Conservation (phyloP, 2,113 vertebrate genomes). For the Tretioscincus oriximinensis region DNA sequence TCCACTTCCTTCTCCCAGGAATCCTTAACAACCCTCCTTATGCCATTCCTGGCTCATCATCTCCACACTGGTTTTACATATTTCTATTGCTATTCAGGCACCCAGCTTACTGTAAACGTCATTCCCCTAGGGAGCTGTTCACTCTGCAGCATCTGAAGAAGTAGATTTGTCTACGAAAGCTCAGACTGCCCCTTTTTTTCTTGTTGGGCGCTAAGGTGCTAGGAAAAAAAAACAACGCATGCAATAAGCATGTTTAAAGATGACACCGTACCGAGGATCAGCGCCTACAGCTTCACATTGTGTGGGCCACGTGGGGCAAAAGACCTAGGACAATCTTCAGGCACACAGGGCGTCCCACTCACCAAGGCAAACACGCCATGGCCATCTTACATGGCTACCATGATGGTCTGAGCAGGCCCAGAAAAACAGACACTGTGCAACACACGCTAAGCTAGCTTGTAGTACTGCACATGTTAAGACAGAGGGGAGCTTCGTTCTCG, state of each 20-base stretch:
- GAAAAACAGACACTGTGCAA: conserved; percentile 30
- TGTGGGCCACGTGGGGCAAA: background rate
- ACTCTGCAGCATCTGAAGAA: too few relatives aligned
- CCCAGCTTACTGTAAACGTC: too few relatives aligned
- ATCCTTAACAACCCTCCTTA: too few relatives aligned
- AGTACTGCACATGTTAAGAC: conserved; percentile 39
- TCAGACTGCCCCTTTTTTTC: too few relatives aligned
- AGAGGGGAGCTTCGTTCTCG: conserved; percentile 35
- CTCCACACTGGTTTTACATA: too few relatives aligned
- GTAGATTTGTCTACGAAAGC: too few relatives aligned
- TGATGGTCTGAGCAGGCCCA: conserved; percentile 22
- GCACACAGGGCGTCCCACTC: background rate
- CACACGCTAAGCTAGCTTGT: conserved; percentile 47
- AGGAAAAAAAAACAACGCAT: too few relatives aligned
- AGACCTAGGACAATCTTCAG: background rate
- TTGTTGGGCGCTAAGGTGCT: too few relatives aligned
- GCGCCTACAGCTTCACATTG: background rate
- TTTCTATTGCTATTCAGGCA: too few relatives aligned
- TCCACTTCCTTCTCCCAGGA: too few relatives aligned
- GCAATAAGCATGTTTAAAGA: background rate
- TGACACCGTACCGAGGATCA: background rate
- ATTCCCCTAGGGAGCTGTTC: too few relatives aligned
- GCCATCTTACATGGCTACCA: background rate
- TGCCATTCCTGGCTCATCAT: too few relatives aligned
- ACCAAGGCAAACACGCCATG: background rate